A percentile compares a stretch with the other conserved stretches of the same genome.
Evolutionary conservation across 2,113 vertebrate species (phyloP).

Genomic region (Argyrosomus japonicus): DNA sequence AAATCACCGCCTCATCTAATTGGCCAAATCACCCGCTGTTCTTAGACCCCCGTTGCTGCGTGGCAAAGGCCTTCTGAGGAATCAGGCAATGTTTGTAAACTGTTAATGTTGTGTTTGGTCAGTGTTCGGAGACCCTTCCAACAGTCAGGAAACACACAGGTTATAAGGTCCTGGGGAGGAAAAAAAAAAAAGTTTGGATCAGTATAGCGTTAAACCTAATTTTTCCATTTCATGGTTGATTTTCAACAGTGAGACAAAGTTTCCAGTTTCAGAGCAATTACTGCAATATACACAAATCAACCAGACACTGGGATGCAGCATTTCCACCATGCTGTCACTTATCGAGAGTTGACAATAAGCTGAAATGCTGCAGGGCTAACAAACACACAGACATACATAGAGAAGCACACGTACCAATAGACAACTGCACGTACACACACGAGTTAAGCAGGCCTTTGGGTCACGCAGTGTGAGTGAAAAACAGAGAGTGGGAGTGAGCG

Average conservation of each 20-base stretch:
- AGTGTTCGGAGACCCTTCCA: slow-evolving; percentile 38
- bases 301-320: slow-evolving; percentile 61
- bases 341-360: slow-evolving; percentile 77
- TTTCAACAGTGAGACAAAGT: slow-evolving; percentile 50
- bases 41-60: slow-evolving; percentile 71
- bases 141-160: slow-evolving; percentile 11
- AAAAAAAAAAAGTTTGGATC: not conserved
- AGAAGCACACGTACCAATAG: slow-evolving; percentile 55
- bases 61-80: slow-evolving; percentile 78
- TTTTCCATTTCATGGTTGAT: slow-evolving; percentile 32
- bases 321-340: slow-evolving; percentile 76
- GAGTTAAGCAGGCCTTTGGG: slow-evolving; percentile 81
- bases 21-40: slow-evolving; percentile 83
- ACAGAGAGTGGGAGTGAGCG: slow-evolving; percentile 75
- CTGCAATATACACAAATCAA: slow-evolving; percentile 78
- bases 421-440: slow-evolving; percentile 48
- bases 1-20: slow-evolving; percentile 85
- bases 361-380: slow-evolving; percentile 75
- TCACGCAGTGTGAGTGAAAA: slow-evolving; percentile 80
- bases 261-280: slow-evolving; percentile 73
- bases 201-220: not conserved
- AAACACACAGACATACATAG: slow-evolving; percentile 55
- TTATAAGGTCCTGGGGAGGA: not conserved
- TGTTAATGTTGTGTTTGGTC: slow-evolving; percentile 71
- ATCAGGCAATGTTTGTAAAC: slow-evolving; percentile 78